A percentile compares a stretch with the other conserved stretches of the same genome.
These are phyloP conservation scores for Alligator mississippiensis DNA, from an alignment of 2,113 vertebrate genomes.

Conservation along the genomic window DNA sequence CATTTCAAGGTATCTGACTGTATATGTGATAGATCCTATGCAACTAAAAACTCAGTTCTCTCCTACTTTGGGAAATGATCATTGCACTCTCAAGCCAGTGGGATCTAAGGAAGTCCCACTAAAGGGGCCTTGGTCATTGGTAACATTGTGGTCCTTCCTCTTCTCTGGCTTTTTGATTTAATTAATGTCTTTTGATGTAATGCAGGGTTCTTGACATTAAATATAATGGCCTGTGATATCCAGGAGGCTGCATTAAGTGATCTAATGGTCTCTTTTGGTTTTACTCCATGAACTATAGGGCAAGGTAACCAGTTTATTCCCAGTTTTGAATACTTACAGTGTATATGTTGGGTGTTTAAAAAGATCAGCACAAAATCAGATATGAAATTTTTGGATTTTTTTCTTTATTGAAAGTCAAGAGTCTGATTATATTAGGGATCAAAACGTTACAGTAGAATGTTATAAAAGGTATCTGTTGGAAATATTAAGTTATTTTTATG, in stretches of 20 bases:
- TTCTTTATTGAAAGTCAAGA: not conserved
- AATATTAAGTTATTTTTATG: rapidly evolving
- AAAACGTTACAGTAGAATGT: not conserved
- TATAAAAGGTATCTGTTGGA: not conserved
- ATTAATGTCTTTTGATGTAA: not conserved
- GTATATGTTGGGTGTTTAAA: not conserved
- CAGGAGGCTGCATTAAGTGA: not conserved
- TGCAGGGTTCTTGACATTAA: not conserved
- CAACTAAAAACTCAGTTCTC: not conserved
- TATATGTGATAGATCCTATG: not conserved
- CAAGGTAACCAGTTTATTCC: not conserved
- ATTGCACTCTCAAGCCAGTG: not conserved
- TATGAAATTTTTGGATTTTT: not conserved
- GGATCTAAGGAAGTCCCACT: not conserved
- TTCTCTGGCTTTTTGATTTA: not conserved
- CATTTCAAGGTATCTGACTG: not conserved
- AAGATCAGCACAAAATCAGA: not conserved
- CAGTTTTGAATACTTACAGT: not conserved
- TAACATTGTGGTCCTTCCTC: not conserved
- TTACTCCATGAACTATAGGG: not conserved
- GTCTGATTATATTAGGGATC: not conserved
- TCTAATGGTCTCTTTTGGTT: not conserved
- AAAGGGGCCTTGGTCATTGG: not conserved
- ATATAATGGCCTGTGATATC: rapidly evolving
- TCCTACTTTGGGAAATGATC: constrained; percentile 15